phyloP scores from a whole-genome alignment of 2,113 vertebrate species.

The Percina caprodes region DNA sequence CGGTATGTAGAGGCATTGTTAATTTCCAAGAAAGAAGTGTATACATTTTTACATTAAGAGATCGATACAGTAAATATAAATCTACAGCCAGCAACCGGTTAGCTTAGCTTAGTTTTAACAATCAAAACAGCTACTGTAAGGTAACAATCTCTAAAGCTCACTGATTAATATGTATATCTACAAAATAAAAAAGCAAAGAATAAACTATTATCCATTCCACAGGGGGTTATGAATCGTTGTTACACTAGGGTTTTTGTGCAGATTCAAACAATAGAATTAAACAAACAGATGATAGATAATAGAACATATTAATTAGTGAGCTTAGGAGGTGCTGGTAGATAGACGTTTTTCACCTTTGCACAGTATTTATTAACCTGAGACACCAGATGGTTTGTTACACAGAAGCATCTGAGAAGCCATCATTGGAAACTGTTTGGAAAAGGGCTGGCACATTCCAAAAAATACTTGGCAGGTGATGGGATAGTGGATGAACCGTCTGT shows the following conservation, averaged over 20 bases:
- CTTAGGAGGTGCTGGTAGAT: neutral
- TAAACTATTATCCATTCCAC: neutral
- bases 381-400: too few relatives aligned
- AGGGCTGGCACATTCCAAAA: too few relatives aligned
- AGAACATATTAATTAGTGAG: neutral
- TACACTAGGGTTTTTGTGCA: neutral
- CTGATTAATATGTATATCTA: neutral
- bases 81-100: neutral
- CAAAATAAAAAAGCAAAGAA: neutral
- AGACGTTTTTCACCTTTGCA: neutral
- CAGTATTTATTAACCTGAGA: too few relatives aligned
- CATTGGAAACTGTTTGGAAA: too few relatives aligned
- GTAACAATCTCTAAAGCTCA: neutral
- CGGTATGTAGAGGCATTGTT: neutral
- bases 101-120: conserved; percentile 4
- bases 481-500: too few relatives aligned
- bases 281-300: neutral
- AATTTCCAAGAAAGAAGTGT: neutral
- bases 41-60: conserved; percentile 8
- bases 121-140: neutral
- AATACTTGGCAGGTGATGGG: too few relatives aligned
- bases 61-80: neutral
- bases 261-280: neutral
- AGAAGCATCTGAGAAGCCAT: too few relatives aligned
- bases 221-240: neutral